These are phyloP conservation scores for Equus przewalskii DNA, from an alignment of 2,113 vertebrate genomes.

Conservation along the genomic window DNA sequence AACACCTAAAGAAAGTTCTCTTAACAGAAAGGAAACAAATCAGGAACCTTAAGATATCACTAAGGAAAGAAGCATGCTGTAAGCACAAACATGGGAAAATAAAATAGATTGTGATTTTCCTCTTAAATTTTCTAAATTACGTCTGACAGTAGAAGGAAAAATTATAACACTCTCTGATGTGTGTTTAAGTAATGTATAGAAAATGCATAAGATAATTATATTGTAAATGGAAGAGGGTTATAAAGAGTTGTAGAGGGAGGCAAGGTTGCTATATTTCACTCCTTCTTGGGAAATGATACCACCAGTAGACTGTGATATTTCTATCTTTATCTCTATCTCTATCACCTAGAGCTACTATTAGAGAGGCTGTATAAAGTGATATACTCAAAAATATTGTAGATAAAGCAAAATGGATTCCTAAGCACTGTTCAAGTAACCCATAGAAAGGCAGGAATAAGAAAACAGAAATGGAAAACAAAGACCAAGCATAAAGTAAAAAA, in stretches of 20 bases:
- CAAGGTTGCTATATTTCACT: not conserved
- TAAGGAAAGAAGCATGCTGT: not conserved
- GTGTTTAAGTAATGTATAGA: not conserved
- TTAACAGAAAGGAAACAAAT: not conserved
- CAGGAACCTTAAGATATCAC: not conserved
- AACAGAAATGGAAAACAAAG: not conserved
- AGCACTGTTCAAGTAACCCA: not conserved
- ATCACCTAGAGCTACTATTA: not conserved
- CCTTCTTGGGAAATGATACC: not conserved
- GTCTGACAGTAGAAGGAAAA: not conserved
- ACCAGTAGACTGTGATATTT: not conserved
- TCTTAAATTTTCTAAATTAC: not conserved
- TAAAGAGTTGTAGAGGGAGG: not conserved
- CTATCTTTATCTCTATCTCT: not conserved
- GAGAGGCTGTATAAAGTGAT: not conserved
- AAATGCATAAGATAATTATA: not conserved
- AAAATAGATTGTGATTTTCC: not conserved
- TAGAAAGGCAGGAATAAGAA: not conserved
- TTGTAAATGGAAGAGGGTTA: not conserved
- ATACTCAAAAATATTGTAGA: not conserved
- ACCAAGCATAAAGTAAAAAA: not conserved
- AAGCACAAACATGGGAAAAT: not conserved
- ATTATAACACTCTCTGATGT: not conserved
- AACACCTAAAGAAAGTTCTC: not conserved
- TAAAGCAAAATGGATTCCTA: not conserved